A percentile compares a stretch with the other conserved stretches of the same genome.
Conservation (phyloP, 2,888 invertebrate species). For the Bombylius discolor region DNA sequence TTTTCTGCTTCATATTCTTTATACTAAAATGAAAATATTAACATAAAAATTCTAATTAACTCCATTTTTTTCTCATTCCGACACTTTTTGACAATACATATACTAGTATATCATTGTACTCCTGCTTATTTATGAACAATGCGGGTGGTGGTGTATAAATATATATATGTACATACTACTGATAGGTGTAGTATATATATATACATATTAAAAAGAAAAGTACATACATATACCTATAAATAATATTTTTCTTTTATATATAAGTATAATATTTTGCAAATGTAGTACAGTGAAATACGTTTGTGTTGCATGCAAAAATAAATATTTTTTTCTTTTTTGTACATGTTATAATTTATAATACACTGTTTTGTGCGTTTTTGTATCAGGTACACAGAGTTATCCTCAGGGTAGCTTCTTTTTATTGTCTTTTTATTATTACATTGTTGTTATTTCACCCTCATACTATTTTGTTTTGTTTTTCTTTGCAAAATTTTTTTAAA, state of each 20-base stretch:
- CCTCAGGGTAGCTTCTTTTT: neutral
- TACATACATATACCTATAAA: neutral
- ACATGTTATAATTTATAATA: no score
- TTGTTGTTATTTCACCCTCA: neutral
- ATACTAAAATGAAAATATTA: neutral
- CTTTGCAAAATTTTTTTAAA: no score
- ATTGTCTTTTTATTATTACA: neutral
- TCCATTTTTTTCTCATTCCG: slow-evolving; percentile 2
- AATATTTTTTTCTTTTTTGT: no score
- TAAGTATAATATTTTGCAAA: no score
- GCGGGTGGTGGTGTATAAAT: no score
- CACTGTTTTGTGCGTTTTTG: no score
- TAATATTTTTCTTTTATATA: no score
- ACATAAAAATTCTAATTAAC: slow-evolving; percentile 8
- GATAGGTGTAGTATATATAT: no score
- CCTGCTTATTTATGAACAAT: neutral
- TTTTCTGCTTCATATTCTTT: neutral
- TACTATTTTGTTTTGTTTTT: no score
- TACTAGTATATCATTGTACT: neutral
- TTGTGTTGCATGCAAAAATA: no score
- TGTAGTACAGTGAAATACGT: no score
- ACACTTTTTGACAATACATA: slow-evolving; percentile 1
- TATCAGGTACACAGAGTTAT: no score
- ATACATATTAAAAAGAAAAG: neutral
- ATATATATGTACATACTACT: neutral